Conservation (phyloP, 1,140 invertebrate species). For the Panulirus ornatus region DNA sequence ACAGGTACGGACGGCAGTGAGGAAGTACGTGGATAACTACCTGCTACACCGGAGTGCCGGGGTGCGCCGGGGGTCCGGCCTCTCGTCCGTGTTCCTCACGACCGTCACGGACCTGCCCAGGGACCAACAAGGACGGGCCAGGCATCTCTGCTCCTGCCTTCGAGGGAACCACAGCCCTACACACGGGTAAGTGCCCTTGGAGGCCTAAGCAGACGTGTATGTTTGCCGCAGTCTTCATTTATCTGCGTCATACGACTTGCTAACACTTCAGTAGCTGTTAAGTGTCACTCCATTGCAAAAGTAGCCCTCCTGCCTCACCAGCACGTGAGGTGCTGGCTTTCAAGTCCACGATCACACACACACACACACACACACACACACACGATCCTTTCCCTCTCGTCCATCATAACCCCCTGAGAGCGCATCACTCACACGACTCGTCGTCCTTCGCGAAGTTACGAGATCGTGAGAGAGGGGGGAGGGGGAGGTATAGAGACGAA, state of each 20-base stretch:
- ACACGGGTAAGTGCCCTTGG: slow-evolving; percentile 44
- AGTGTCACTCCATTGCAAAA: no score
- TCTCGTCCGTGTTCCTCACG: slow-evolving; percentile 71
- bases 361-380: no score
- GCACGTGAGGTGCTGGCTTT: no score
- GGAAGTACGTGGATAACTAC: slow-evolving; percentile 72
- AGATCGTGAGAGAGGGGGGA: neutral
- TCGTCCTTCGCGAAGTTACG: no score
- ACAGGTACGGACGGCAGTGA: slow-evolving; percentile 66
- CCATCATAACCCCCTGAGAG: no score
- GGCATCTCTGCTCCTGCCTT: slow-evolving; percentile 52
- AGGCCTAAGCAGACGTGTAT: neutral
- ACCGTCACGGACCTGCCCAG: slow-evolving; percentile 69
- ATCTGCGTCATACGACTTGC: no score
- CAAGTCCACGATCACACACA: no score
- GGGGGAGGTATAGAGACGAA: neutral
- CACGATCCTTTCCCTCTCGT: no score
- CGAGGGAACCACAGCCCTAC: slow-evolving; percentile 43
- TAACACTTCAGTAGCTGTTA: no score
- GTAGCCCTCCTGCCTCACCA: no score
- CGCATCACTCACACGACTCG: no score
- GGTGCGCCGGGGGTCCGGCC: slow-evolving; percentile 61
- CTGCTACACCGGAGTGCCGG: slow-evolving; percentile 59
- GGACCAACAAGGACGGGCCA: slow-evolving; percentile 35
- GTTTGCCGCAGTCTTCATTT: no score